Base-by-base conservation (phyloP, 2,113 vertebrate species). In the Nothobranchius kuhntae region DNA sequence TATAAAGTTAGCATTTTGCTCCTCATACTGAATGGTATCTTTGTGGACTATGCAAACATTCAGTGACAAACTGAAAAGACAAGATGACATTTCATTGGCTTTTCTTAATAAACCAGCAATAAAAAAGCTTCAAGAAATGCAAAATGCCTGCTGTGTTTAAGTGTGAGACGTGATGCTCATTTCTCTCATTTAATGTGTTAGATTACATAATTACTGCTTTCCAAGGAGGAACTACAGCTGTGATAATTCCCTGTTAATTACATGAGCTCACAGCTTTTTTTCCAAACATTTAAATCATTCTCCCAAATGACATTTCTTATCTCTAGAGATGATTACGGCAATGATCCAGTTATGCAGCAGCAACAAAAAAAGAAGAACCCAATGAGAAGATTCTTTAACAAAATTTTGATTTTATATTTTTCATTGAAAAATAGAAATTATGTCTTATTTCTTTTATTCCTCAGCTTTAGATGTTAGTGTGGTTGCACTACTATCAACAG, bases 241-340 rank as follows among this genome's bases (percentile, higher is more conserved):
- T 88, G 92, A 91, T 92, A 86, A 89, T 89, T 89, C 87, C 79
- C 72, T 58, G 81, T 88, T 93, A 93, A 93, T 93, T 92, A 91
- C 85, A 93, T 92, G 86, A 89, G 88, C 86, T 83, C 77, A 85
- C 89, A 91, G 85, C 36, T 91, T 90, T 90, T 90, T 75, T 72
- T 75, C 30, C 4, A 63, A 61, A 80, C 71, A 89, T 91, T 91
- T 91, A 91, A 92, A 91, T 90, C 90, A 91, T 90, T 89, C 77
- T 77, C 81, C 79, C 71, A 90, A 93, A 92, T 91, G 91, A 88
- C 73, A 86, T 75, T 72, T 89, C 78, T 87, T 77, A 88, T 92
- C 87, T 92, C 89, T 75, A 81, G 89, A 92, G 88, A 90, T 90
- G 75, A 83, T 83, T 79, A 87, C 82, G 84, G 87, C 83, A 87